A percentile compares a stretch with the other conserved stretches of the same genome.
phyloP scores from a whole-genome alignment of 2,888 invertebrate genomes.

The Lycaena phlaeas region DNA sequence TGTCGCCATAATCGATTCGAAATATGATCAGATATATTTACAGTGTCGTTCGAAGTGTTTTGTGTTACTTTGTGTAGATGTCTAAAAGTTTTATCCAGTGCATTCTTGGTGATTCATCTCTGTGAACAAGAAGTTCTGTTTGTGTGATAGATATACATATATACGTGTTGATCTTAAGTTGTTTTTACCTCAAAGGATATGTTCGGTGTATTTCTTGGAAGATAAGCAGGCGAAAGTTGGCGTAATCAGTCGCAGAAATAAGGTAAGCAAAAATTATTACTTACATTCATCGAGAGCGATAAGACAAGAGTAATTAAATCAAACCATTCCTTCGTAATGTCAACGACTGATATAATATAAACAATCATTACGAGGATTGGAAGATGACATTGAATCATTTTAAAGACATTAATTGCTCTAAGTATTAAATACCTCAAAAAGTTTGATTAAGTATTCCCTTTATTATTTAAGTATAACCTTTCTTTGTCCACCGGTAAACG shows the following conservation, averaged over 20 bases:
- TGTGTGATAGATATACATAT: conserved; percentile 37
- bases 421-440: no score
- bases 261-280: conserved; percentile 4
- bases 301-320: no score
- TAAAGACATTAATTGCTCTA: no score
- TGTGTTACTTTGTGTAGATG: conserved; percentile 35
- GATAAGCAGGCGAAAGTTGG: conserved; percentile 12
- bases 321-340: no score
- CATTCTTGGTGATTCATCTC: conserved; percentile 69
- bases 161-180: conserved; percentile 42
- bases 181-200: conserved; percentile 41
- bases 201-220: conserved; percentile 34
- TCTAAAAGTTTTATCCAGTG: conserved; percentile 43
- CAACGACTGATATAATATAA: no score
- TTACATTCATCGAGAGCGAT: no score
- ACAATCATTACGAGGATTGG: no score
- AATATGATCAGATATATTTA: conserved; percentile 32
- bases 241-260: background rate
- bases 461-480: no score
- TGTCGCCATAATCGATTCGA: conserved; percentile 36
- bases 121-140: conserved; percentile 55
- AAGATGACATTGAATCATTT: no score
- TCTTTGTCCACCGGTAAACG: no score
- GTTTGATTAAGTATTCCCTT: no score
- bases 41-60: conserved; percentile 32